Evolutionary conservation across 23 tunicate genomes (phyloP).

Genomic region (Corella eumyota): DNA sequence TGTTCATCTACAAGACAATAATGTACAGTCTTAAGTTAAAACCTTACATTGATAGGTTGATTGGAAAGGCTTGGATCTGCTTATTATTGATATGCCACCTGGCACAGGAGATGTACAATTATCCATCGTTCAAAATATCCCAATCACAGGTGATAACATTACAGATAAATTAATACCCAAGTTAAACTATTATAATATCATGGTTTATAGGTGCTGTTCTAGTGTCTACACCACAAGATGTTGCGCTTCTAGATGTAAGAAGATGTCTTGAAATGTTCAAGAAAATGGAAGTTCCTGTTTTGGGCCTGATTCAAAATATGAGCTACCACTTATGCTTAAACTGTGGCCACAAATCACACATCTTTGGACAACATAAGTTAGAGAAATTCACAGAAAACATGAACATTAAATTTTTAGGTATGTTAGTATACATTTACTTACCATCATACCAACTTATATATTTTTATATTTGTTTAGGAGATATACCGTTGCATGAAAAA

Average conservation of each 20-base stretch:
- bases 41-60: conserved; percentile 18
- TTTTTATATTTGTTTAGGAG: conserved; percentile 1
- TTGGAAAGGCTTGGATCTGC: conserved; percentile 34
- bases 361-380: conserved; percentile 27
- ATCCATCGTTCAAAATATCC: conserved; percentile 47
- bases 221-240: conserved; percentile 58
- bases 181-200: no score
- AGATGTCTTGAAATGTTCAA: conserved; percentile 46
- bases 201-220: conserved; percentile 35
- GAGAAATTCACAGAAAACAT: conserved; percentile 11
- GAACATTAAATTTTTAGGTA: conserved; percentile 38
- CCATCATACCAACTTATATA: no score
- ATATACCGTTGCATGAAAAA: conserved; percentile 14
- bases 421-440: background rate
- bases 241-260: conserved; percentile 45
- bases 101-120: conserved; percentile 65
- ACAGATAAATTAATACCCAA: no score
- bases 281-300: conserved; percentile 41
- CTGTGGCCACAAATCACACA: conserved; percentile 30
- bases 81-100: conserved; percentile 58
- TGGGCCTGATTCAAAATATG: conserved; percentile 56
- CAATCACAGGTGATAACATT: conserved; percentile 61
- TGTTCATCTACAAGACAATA: background rate
- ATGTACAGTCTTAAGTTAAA: background rate
- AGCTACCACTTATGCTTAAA: conserved; percentile 26